Base-by-base conservation (phyloP, 1,140 invertebrate species). In the Forficula auricularia region DNA sequence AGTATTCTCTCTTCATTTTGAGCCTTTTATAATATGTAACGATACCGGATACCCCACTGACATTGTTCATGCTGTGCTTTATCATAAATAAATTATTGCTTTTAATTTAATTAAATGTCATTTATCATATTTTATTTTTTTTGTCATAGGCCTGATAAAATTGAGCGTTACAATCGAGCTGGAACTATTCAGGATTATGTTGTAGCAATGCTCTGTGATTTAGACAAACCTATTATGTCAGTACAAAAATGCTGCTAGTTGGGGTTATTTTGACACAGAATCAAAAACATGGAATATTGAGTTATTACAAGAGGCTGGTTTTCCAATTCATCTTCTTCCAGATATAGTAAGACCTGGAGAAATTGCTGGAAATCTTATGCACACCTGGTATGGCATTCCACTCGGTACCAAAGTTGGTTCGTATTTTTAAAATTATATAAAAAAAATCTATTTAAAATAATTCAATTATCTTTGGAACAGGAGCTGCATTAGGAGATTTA, bases 201-300 rank as follows among this genome's bases (percentile, higher is more conserved):
- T 15, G 82, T 87, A 1, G 68, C 75, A 19, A 77, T 86, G 62
- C 56, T 90, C 19, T 81, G 79, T 58, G 71, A 75, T 48, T 59
- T 76, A 37, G 63, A 75, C 10, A 62, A 64, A 34, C 76, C 82
- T 1, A 56, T 78, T 1, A 90, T 82, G 71, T 82, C 81, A 4
- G 70, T 75, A 31, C 87, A 90, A 57, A n/a, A 84, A 86, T 63
- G 86, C 86, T 14, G 78, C 82, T 1, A 82, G 82, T 51, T 90
- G 83, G 82, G 86, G 86, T 12, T 90, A 83, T 58, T 88, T 83
- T 54, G 68, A 86, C 48, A 75, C 75, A 2, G 65, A 67, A 32
- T 64, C 63, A 14, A 67, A 67, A 42, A 53, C 65, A 31, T 88
- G 82, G 82, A 80, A 82, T 54, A 54, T 49, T 2, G 68, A 79